These are phyloP conservation scores for Ophioderma brevispina DNA, from an alignment of 35 echinoderm and acorn worm species.

Conservation along the genomic window DNA sequence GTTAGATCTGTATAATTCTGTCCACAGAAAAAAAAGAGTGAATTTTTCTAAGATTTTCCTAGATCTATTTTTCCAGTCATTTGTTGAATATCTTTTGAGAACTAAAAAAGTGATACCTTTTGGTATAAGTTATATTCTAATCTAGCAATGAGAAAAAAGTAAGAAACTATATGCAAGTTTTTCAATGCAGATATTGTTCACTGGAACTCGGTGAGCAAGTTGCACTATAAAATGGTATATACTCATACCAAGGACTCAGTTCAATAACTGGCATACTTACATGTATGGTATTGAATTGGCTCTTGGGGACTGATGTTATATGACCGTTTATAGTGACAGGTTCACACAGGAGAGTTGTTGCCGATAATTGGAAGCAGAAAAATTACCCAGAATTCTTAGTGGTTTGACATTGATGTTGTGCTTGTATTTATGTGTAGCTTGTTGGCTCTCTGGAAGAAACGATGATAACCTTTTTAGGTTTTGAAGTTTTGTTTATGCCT, in stretches of 20 bases:
- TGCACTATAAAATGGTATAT: constrained; percentile 3
- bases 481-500: too few species aligned
- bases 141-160: neutral
- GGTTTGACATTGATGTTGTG: constrained; percentile 1
- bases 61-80: constrained; percentile 1
- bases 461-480: too few species aligned
- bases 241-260: neutral
- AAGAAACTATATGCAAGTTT: neutral
- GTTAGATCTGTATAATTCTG: constrained; percentile 1
- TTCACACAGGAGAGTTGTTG: constrained; percentile 11
- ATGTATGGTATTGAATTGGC: too few species aligned
- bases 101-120: neutral
- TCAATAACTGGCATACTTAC: neutral
- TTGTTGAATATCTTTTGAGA: constrained; percentile 3
- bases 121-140: neutral
- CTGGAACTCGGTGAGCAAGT: neutral
- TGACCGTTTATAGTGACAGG: neutral
- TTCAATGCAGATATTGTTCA: neutral
- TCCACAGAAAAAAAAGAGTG: neutral
- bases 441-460: neutral
- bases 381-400: constrained; percentile 9
- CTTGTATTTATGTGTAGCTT: constrained; percentile 1
- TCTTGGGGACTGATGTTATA: neutral
- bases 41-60: constrained; percentile 7
- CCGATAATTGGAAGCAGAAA: constrained; percentile 8